These are phyloP conservation scores for Sinocyclocheilus rhinocerous DNA, from an alignment of 2,113 vertebrate genomes.

Conservation along the genomic window DNA sequence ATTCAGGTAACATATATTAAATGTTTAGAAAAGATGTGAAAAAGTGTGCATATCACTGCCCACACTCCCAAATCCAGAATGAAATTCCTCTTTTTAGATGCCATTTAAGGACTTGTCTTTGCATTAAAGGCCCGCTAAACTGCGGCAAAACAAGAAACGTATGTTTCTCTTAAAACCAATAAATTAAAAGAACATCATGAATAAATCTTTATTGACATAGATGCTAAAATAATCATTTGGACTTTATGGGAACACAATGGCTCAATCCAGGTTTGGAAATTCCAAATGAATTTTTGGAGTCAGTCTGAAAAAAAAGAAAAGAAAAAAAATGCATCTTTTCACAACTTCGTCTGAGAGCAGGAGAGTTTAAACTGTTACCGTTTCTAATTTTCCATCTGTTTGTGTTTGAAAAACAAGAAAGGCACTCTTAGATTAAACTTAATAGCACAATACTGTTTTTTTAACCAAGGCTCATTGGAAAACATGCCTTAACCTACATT, in stretches of 20 bases:
- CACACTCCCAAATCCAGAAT: background rate
- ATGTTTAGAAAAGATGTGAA: background rate
- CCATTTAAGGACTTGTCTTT: background rate
- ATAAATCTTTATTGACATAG: background rate
- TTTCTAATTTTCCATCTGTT: background rate
- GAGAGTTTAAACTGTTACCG: background rate
- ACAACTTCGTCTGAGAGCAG: background rate
- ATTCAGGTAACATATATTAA: background rate
- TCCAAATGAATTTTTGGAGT: background rate
- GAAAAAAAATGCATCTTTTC: background rate
- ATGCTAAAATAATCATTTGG: background rate
- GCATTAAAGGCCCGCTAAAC: too few relatives aligned
- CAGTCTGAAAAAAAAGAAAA: background rate
- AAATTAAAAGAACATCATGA: background rate
- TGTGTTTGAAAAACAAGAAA: background rate
- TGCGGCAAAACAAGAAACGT: background rate
- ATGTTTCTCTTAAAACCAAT: constrained; percentile 10
- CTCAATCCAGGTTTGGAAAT: too few relatives aligned
- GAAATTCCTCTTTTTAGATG: background rate
- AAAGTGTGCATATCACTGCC: background rate
- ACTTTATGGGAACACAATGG: background rate
- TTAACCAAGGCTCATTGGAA: background rate
- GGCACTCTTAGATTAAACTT: background rate
- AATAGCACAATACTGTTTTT: background rate
- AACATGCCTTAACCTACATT: background rate